Evolutionary conservation across 2,888 invertebrate genomes (phyloP).

Genomic region (Drosophila hamatofila): DNA sequence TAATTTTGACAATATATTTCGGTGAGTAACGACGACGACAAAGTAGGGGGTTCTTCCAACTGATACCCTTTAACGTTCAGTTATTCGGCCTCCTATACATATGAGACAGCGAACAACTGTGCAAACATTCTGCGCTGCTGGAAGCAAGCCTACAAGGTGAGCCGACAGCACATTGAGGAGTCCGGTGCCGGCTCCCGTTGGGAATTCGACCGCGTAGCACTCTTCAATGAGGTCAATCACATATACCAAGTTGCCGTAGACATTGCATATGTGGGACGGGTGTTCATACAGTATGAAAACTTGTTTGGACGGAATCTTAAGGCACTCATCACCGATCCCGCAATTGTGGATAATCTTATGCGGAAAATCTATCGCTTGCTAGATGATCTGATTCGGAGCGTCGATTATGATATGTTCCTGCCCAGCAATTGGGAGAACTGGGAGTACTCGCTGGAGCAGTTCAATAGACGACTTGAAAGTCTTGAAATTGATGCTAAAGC

Average conservation of each 20-base stretch:
- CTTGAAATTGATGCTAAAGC: conserved; percentile 93
- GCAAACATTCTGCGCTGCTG: conserved; percentile 84
- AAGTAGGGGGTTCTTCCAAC: neutral
- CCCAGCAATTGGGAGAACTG: conserved; percentile 93
- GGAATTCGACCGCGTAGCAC: conserved; percentile 94
- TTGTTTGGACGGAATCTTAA: conserved; percentile 95
- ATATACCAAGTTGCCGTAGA: conserved; percentile 92
- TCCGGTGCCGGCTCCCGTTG: conserved; percentile 94
- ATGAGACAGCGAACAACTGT: conserved; percentile 83
- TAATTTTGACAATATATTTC: conserved; percentile 90
- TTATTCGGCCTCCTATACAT: conserved; percentile 78
- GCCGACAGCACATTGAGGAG: conserved; percentile 93
- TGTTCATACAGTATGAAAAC: conserved; percentile 94
- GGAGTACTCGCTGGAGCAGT: conserved; percentile 92
- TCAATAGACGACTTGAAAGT: conserved; percentile 90
- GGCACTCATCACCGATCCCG: conserved; percentile 94
- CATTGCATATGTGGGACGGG: conserved; percentile 91
- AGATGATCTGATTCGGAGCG: conserved; percentile 90
- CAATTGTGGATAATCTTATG: conserved; percentile 93
- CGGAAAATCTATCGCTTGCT: conserved; percentile 92
- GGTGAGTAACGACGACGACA: conserved; percentile 86
- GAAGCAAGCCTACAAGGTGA: conserved; percentile 90
- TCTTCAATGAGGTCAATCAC: conserved; percentile 95
- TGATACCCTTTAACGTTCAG: conserved; percentile 42
- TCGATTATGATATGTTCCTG: conserved; percentile 94